Evolutionary conservation across 2,113 vertebrate species (phyloP), one percentile per base, ranked within the genome.

Genomic region (Geococcyx californianus): DNA sequence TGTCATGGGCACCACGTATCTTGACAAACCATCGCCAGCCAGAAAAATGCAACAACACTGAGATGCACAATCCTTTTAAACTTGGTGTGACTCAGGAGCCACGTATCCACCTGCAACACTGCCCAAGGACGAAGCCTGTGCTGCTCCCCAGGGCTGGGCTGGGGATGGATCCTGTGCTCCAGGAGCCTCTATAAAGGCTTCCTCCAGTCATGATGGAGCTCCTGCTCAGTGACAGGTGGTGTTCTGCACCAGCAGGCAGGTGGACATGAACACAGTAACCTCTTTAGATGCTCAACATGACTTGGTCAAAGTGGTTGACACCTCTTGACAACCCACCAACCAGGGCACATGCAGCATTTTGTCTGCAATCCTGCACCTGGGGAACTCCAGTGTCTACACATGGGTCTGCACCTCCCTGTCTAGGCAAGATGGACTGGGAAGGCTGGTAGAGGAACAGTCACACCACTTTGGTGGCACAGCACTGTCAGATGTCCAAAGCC

Each of bases 1-100:
- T 1, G 47, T 7, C 4, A 0, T 0, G 3, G 63, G 26, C 55
- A 62, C 33, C 4, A 2, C 4, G 0, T 1, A 1, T 33, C 42
- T 26, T 7, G 16, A 18, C n/a, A 51, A 34, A 42, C 16, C 1
- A 5, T 7, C 29, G 34, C 52, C 47, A 24, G 42, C 10, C 74
- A 29, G 34, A 2, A 54, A 69, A 91, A 45, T 0, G 3, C 1
- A 5, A 15, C 0, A 0, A 15, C 34, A 6, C 20, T 1, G 29
- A 44, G 38, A 19, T 12, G 21, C 11, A 13, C 58, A 47, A 38
- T 4, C 14, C n/a, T n/a, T n/a, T n/a, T n/a, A n/a, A n/a, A n/a
- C 55, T 59, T 10, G 26, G 17, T 11, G 40, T 29, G 59, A 62
- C 47, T 44, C 59, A 25, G 24, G 55, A 74, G 38, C n/a, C 36